Evolutionary conservation across 2,888 invertebrate species (phyloP), one percentile per base, ranked within the genome.

Genomic region (Atethmia centrago): DNA sequence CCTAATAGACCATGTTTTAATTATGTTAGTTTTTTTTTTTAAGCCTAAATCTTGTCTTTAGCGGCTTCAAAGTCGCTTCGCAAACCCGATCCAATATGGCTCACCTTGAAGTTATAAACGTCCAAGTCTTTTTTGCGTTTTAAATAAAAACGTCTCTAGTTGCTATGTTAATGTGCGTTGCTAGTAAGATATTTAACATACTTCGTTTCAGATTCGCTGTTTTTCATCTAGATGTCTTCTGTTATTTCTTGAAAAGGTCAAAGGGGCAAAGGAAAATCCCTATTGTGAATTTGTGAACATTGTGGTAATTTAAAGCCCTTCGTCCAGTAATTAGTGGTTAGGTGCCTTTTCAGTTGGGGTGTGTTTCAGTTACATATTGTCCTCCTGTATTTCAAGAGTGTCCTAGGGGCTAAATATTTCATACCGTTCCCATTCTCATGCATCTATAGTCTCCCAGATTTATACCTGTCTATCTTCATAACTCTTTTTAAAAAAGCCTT

Each of bases 21-120:
- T 49, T 59, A 49, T 42, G 8, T 36, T 64, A 7, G 7, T 61
- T 62, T 4, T 36, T 61, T 4, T 66, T 65, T 73, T 68, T 56
- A 66, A 67, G 55, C 62, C 19, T 16, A 74, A 73, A 70, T 75
- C 42, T 69, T 61, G 28, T 74, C 55, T 12, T n/a, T 56, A 61
- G n/a, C 51, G 14, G 28, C 68, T 71, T 49, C 40, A 55, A 80
- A 74, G 58, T 51, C 55, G 58, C 76, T 14, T 74, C 74, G 75
- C 71, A 81, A 79, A 85, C 81, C 53, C 69, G 79, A 79, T 79
- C 21, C 74, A 72, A 74, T 74, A 85, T 78, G 62, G 74, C 64
- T 86, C 66, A 84, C 86, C 86, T 86, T 86, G 86, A 82, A 75
- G 84, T 72, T 84, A 78, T 86, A 84, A 85, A 86, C 66, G 63